Percentiles rank a stretch among this genome's conserved stretches.
phyloP scores from a whole-genome alignment of 2,797 vertebrate species.

The Schizothorax lantsangensis region DNA sequence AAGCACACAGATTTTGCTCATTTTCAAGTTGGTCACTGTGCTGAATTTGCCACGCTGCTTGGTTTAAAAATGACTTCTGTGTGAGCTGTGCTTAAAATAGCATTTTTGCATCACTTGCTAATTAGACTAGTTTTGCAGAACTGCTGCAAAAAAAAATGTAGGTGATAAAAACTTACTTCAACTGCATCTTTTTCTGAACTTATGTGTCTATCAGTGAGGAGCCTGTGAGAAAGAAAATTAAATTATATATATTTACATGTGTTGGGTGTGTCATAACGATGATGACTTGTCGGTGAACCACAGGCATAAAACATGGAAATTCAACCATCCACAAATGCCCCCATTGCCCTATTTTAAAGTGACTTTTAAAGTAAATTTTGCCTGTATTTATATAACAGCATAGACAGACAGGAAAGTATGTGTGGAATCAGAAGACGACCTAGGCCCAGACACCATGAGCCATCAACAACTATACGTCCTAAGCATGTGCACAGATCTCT shows the following conservation, averaged over 20 bases:
- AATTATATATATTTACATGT: not conserved
- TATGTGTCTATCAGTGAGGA: conserved; percentile 91
- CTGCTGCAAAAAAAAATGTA: not conserved
- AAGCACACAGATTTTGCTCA: no score
- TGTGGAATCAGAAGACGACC: not conserved
- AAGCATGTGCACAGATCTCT: not conserved
- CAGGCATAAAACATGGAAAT: not conserved
- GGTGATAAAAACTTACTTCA: conserved; percentile 75
- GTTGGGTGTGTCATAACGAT: not conserved
- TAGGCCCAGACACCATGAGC: not conserved
- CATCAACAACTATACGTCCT: not conserved
- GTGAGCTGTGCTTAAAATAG: not conserved
- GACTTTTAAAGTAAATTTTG: not conserved
- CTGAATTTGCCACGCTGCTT: no score
- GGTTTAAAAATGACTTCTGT: no score
- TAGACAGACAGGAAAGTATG: not conserved
- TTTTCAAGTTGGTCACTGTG: no score
- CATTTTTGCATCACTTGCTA: not conserved
- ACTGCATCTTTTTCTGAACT: conserved; percentile 87
- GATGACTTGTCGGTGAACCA: not conserved
- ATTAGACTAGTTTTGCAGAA: not conserved
- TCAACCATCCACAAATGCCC: not conserved
- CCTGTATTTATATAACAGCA: not conserved
- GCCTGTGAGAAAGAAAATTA: conserved; percentile 70
- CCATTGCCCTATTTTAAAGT: not conserved